phyloP scores from a whole-genome alignment of 2,113 vertebrate species.

The Epinephelus moara region DNA sequence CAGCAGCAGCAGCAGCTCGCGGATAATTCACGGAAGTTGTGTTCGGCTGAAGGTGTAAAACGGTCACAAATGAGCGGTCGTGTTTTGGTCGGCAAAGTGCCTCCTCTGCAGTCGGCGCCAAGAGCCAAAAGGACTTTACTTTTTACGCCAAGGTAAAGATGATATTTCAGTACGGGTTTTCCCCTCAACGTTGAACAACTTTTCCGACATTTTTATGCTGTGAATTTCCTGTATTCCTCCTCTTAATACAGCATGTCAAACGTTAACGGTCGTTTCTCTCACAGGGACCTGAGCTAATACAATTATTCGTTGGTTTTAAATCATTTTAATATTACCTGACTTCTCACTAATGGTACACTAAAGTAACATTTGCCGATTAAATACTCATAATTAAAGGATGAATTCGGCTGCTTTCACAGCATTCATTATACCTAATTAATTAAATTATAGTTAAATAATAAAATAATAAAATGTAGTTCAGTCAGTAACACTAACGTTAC shows the following conservation, averaged over 20 bases:
- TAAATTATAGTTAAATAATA: not conserved
- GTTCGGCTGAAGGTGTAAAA: not conserved
- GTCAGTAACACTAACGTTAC: too few relatives aligned
- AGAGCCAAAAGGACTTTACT: slow-evolving; percentile 58
- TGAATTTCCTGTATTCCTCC: not conserved
- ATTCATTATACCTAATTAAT: not conserved
- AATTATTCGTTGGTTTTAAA: not conserved
- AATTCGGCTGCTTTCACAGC: not conserved
- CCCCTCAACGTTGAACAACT: not conserved
- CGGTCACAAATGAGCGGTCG: slow-evolving; percentile 74
- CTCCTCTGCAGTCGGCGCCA: slow-evolving; percentile 58
- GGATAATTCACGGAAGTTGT: not conserved
- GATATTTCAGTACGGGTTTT: not conserved
- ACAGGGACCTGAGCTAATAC: too few relatives aligned
- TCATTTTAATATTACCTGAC: not conserved
- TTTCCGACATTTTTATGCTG: not conserved
- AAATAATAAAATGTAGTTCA: not conserved
- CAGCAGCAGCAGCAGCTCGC: not conserved
- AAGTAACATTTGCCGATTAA: not conserved
- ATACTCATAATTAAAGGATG: not conserved
- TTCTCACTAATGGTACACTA: not conserved
- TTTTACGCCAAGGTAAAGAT: slow-evolving; percentile 70
- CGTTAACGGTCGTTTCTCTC: not conserved
- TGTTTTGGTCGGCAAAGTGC: slow-evolving; percentile 68
- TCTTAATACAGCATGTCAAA: not conserved